phyloP scores from a whole-genome alignment of 2,113 vertebrate genomes.

The Sigmodon hispidus region DNA sequence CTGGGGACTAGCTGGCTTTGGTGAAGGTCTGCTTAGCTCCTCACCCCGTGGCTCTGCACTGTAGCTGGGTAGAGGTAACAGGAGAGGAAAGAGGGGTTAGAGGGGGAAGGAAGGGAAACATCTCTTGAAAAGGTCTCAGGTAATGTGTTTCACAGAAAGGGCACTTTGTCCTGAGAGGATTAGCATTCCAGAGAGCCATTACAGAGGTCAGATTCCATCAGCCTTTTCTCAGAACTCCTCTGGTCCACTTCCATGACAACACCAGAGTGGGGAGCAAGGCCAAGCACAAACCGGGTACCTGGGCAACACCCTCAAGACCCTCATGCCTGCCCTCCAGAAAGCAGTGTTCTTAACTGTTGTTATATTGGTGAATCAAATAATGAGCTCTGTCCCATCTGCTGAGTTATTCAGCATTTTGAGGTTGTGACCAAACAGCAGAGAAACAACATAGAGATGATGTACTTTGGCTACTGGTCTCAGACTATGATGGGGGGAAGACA shows the following conservation, averaged over 20 bases:
- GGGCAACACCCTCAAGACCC: not conserved
- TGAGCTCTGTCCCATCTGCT: not conserved
- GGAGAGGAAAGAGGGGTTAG: not conserved
- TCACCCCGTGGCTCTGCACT: too few relatives aligned
- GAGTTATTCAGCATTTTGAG: not conserved
- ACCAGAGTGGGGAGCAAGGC: not conserved
- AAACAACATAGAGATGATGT: too few relatives aligned
- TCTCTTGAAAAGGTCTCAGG: not conserved
- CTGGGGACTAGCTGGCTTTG: not conserved
- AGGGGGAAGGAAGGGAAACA: not conserved
- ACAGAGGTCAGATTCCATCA: constrained; percentile 27
- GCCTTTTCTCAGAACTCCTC: not conserved
- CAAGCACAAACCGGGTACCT: not conserved
- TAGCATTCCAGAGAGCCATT: not conserved
- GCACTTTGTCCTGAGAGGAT: constrained; percentile 2
- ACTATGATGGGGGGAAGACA: not conserved
- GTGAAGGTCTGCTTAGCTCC: not conserved
- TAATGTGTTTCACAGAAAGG: not conserved
- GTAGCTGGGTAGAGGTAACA: too few relatives aligned
- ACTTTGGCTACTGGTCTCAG: not conserved
- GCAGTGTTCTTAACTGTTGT: not conserved
- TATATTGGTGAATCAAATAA: not conserved
- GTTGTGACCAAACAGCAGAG: not conserved
- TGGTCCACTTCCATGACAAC: not conserved
- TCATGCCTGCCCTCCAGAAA: not conserved